These are phyloP conservation scores for Liparis tanakae DNA, from an alignment of 2,797 vertebrate genomes.

Conservation along the genomic window DNA sequence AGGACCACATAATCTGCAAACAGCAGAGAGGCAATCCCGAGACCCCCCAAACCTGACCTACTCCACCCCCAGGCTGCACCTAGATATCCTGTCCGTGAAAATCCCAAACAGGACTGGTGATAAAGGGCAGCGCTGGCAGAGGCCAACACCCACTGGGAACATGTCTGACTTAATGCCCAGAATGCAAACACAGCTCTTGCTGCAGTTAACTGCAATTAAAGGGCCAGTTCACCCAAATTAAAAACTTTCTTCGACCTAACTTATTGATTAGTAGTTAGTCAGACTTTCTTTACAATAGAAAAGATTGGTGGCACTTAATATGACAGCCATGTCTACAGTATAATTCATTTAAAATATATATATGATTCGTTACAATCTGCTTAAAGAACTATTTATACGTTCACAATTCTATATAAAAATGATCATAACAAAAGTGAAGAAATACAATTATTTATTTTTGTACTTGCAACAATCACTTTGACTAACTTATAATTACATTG, in stretches of 20 bases:
- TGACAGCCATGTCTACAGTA: background rate
- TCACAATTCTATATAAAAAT: background rate
- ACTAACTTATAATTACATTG: too few relatives aligned
- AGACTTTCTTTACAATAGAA: background rate
- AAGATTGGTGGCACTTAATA: background rate
- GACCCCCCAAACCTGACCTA: too few relatives aligned
- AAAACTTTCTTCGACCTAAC: background rate
- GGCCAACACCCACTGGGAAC: too few relatives aligned
- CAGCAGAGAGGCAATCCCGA: too few relatives aligned
- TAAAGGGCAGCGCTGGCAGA: too few relatives aligned
- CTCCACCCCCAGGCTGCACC: too few relatives aligned
- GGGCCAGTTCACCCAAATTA: background rate
- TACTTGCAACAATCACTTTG: too few relatives aligned
- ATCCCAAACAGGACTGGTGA: too few relatives aligned
- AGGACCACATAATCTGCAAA: too few relatives aligned
- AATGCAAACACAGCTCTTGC: too few relatives aligned
- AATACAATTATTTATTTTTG: background rate
- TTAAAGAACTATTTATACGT: background rate
- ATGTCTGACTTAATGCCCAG: too few relatives aligned
- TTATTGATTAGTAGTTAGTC: background rate
- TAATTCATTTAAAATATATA: background rate
- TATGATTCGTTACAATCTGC: background rate
- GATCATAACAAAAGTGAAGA: background rate
- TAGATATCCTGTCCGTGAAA: too few relatives aligned
- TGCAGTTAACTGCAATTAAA: background rate